Evolutionary conservation across 2,113 vertebrate genomes (phyloP).

Genomic region (Ailuropoda melanoleuca): DNA sequence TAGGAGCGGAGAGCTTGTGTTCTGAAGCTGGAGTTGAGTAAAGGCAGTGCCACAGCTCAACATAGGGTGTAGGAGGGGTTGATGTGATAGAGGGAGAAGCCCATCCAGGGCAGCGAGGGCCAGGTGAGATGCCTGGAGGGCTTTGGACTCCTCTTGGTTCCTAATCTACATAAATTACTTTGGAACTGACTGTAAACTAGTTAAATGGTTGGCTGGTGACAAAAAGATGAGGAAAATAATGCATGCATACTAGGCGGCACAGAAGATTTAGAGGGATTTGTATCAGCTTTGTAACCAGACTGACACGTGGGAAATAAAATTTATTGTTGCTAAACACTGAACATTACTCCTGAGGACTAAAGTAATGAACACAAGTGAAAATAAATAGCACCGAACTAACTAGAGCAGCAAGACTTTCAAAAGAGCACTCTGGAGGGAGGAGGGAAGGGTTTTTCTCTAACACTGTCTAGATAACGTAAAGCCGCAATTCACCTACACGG

Average conservation of each 20-base stretch:
- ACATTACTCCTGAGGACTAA: slow-evolving; percentile 70
- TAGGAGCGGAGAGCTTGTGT: slow-evolving; percentile 42
- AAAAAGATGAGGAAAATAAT: slow-evolving; percentile 76
- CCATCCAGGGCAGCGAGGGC: neutral
- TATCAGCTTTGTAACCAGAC: slow-evolving; percentile 72
- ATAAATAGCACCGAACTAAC: slow-evolving; percentile 69
- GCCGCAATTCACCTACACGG: slow-evolving; percentile 28
- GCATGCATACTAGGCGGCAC: slow-evolving; percentile 44
- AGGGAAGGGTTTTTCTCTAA: slow-evolving; percentile 48
- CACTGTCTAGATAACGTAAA: neutral
- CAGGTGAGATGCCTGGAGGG: slow-evolving; percentile 54
- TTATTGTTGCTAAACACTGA: slow-evolving; percentile 77
- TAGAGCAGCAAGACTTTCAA: slow-evolving; percentile 69
- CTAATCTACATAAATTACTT: slow-evolving; percentile 78
- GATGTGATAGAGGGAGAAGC: slow-evolving; percentile 57
- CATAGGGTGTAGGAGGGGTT: neutral
- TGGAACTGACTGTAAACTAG: slow-evolving; percentile 72
- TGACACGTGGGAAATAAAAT: slow-evolving; percentile 77
- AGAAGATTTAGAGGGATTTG: slow-evolving; percentile 77
- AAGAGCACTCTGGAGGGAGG: slow-evolving; percentile 7
- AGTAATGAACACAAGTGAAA: slow-evolving; percentile 71
- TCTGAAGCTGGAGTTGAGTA: slow-evolving; percentile 56
- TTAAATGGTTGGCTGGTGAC: slow-evolving; percentile 70
- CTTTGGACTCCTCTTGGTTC: slow-evolving; percentile 66
- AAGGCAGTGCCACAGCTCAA: slow-evolving; percentile 23